phyloP scores from a whole-genome alignment of 2,888 invertebrate species.

The Agriopis leucophaearia region DNA sequence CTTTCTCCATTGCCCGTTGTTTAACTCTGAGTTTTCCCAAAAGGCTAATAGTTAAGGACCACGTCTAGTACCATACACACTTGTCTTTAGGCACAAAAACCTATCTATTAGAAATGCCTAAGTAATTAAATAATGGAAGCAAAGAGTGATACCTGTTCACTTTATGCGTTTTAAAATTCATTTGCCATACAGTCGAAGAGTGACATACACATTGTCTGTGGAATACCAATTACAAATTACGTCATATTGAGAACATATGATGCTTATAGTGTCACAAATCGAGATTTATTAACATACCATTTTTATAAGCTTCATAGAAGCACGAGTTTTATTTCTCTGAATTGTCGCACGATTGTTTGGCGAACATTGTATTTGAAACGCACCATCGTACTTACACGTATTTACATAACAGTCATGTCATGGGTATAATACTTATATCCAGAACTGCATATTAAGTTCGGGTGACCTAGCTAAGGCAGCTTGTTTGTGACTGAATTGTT shows the following conservation, averaged over 20 bases:
- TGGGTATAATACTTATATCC: conserved; percentile 9
- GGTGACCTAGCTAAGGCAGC: conserved; percentile 27
- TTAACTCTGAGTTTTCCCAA: no score
- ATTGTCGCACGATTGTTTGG: conserved; percentile 11
- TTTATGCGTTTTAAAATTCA: conserved; percentile 23
- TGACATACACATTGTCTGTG: conserved; percentile 22
- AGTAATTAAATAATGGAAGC: conserved; percentile 1
- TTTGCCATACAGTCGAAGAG: conserved; percentile 22
- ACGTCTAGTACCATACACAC: no score
- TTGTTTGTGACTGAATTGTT: conserved; percentile 33
- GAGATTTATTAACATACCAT: conserved; percentile 18
- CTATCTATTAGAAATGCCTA: not conserved
- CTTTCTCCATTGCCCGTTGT: no score
- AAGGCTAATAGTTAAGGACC: no score
- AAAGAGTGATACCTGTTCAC: not conserved
- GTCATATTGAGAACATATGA: conserved; percentile 27
- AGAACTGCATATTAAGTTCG: conserved; percentile 24
- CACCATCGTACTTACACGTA: conserved; percentile 13
- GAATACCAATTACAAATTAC: conserved; percentile 39
- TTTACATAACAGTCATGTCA: conserved; percentile 10
- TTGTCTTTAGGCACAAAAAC: no score
- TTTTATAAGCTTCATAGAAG: conserved; percentile 6
- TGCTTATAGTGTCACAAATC: conserved; percentile 9
- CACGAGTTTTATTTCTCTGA: conserved; percentile 12
- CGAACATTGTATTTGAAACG: conserved; percentile 20